Percentiles rank a stretch among this genome's conserved stretches.
Conservation (phyloP, 2,888 invertebrate species). For the Pycnomerus fuliginosus region DNA sequence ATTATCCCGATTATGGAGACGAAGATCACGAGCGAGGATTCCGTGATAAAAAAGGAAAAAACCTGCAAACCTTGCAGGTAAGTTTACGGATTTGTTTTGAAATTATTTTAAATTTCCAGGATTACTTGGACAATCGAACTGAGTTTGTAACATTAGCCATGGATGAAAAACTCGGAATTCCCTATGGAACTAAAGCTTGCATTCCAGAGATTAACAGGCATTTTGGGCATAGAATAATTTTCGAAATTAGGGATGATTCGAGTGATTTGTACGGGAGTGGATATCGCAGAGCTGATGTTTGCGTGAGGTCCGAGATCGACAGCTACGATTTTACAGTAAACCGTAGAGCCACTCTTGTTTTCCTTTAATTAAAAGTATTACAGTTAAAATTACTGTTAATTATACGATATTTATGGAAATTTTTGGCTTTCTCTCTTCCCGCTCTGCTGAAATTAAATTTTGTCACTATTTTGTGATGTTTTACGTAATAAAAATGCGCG, state of each 20-base stretch:
- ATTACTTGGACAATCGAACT: slow-evolving; percentile 54
- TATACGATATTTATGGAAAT: too few relatives aligned
- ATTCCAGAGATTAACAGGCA: slow-evolving; percentile 56
- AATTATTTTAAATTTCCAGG: slow-evolving; percentile 42
- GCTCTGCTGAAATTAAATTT: neutral
- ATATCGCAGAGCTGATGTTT: slow-evolving; percentile 54
- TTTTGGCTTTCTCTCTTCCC: too few relatives aligned
- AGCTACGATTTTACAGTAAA: slow-evolving; percentile 57
- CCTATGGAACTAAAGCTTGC: slow-evolving; percentile 54
- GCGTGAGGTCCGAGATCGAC: slow-evolving; percentile 56
- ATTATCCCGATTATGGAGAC: slow-evolving; percentile 54
- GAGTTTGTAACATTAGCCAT: slow-evolving; percentile 55
- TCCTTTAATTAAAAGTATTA: slow-evolving; percentile 38
- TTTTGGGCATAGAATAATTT: slow-evolving; percentile 52
- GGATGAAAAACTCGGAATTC: slow-evolving; percentile 51
- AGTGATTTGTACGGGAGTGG: slow-evolving; percentile 47
- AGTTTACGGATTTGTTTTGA: neutral
- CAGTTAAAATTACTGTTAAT: too few relatives aligned
- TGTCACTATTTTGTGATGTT: too few relatives aligned
- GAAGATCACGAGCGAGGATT: slow-evolving; percentile 50
- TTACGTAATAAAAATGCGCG: too few relatives aligned
- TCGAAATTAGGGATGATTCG: slow-evolving; percentile 54
- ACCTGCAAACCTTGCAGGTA: slow-evolving; percentile 55
- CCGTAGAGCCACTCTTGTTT: slow-evolving; percentile 50
- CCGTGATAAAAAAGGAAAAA: slow-evolving; percentile 51